phyloP scores from a whole-genome alignment of 30 jellyfish, hydroid and myxozoan species.

The Aurelia aurita region DNA sequence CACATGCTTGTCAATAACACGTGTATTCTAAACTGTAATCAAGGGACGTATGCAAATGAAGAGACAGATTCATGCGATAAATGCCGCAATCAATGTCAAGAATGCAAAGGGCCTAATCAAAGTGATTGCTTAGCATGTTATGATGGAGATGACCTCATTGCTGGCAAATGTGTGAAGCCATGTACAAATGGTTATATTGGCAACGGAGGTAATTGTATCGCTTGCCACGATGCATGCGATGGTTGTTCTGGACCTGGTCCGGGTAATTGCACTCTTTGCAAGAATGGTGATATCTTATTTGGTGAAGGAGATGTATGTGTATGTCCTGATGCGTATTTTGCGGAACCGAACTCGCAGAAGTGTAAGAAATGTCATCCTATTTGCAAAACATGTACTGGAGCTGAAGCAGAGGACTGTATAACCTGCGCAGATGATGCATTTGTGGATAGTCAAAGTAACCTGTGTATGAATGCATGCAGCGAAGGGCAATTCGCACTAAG shows the following conservation, averaged over 20 bases:
- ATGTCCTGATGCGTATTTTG: constrained; percentile 42
- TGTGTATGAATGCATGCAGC: constrained; percentile 29
- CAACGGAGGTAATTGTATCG: neutral
- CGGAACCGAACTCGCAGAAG: neutral
- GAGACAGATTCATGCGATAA: constrained; percentile 30
- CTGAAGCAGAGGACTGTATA: constrained; percentile 36
- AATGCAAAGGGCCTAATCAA: constrained; percentile 30
- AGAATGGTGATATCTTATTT: neutral
- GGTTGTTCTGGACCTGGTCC: constrained; percentile 60
- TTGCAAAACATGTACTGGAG: constrained; percentile 23
- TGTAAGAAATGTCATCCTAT: constrained; percentile 16
- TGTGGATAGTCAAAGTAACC: neutral
- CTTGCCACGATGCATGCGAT: constrained; percentile 37
- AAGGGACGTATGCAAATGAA: constrained; percentile 34
- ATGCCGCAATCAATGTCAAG: constrained; percentile 31
- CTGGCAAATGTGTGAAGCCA: constrained; percentile 19
- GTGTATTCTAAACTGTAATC: constrained; percentile 35
- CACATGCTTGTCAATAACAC: constrained; percentile 1
- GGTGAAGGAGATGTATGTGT: constrained; percentile 6
- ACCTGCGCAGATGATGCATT: constrained; percentile 36
- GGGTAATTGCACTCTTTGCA: constrained; percentile 44
- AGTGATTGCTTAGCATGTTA: constrained; percentile 26
- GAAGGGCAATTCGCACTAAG: constrained; percentile 10
- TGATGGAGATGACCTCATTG: constrained; percentile 17
- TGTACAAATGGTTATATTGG: constrained; percentile 40